phyloP scores from a whole-genome alignment of 2,797 vertebrate species.

The Parauchenoglanis punctatus region DNA sequence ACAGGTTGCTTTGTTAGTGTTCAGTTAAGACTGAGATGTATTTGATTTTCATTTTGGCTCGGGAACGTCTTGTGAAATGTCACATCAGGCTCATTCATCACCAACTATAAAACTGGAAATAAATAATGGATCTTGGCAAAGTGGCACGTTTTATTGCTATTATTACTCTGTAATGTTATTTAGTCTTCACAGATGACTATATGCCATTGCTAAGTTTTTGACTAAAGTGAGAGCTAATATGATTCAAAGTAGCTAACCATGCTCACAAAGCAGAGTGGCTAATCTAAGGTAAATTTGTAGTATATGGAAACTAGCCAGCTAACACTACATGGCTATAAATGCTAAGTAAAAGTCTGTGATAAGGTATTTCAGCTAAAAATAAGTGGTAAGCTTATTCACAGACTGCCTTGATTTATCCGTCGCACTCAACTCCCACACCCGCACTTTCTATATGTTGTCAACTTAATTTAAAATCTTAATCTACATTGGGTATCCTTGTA shows the following conservation, averaged over 20 bases:
- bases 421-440: background rate
- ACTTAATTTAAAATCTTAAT: no score
- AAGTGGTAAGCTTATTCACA: background rate
- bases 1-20: background rate
- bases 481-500: background rate
- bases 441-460: background rate
- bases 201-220: background rate
- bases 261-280: background rate
- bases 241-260: background rate
- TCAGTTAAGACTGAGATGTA: background rate
- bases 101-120: background rate
- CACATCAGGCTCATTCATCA: background rate
- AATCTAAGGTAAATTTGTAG: background rate
- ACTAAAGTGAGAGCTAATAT: background rate
- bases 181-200: background rate
- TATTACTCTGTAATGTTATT: background rate
- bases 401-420: background rate
- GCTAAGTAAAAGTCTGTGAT: background rate
- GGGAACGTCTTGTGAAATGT: background rate
- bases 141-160: background rate
- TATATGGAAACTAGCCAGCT: background rate
- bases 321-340: background rate
- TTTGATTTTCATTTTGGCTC: background rate
- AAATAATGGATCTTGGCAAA: background rate
- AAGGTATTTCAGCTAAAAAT: background rate